These are phyloP conservation scores for Fopius arisanus DNA, from an alignment of 1,140 invertebrate genomes.

Conservation along the genomic window DNA sequence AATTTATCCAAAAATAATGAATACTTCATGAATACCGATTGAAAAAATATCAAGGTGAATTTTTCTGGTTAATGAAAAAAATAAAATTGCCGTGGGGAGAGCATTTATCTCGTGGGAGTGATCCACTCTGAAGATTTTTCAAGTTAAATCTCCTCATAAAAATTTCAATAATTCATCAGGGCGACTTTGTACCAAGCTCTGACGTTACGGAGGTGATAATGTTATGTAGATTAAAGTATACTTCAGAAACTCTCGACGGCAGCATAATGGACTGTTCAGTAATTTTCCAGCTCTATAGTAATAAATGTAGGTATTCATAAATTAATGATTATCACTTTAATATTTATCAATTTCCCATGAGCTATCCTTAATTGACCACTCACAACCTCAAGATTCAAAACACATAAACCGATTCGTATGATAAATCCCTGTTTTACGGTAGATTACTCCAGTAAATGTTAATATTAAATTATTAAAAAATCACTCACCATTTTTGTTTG, in stretches of 20 bases:
- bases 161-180: background rate
- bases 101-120: background rate
- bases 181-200: background rate
- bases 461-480: background rate
- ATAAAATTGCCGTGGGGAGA: background rate
- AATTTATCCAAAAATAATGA: background rate
- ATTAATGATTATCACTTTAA: background rate
- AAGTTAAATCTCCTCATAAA: background rate
- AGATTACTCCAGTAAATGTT: background rate
- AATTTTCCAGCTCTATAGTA: background rate
- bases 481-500: background rate
- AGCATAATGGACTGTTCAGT: background rate
- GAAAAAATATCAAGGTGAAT: background rate
- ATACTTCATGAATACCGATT: background rate
- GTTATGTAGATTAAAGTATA: constrained; percentile 2
- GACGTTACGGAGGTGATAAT: background rate
- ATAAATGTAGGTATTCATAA: background rate
- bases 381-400: no score
- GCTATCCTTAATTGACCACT: no score
- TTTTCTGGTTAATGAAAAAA: background rate
- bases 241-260: background rate
- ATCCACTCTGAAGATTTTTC: background rate
- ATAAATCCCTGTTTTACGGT: no score
- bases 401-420: no score
- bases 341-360: no score